phyloP scores from a whole-genome alignment of 2,113 vertebrate species.

The Tapirus terrestris region DNA sequence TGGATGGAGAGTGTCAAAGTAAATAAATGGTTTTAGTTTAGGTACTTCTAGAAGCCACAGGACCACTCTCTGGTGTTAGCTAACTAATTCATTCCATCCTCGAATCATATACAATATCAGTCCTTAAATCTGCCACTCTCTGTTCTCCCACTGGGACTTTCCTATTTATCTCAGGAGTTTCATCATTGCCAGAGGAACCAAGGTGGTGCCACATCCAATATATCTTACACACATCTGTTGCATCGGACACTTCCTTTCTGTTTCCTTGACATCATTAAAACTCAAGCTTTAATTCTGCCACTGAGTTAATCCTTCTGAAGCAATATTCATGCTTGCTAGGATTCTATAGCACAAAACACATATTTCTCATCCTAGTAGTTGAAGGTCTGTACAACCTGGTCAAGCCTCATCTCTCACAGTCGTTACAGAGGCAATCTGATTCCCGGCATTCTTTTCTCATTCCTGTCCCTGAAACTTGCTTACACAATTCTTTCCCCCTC shows the following conservation, averaged over 20 bases:
- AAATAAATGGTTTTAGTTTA: not conserved
- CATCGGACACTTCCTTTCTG: not conserved
- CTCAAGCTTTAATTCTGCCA: not conserved
- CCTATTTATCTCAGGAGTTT: not conserved
- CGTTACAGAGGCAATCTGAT: not conserved
- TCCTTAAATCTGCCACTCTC: not conserved
- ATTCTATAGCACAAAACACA: not conserved
- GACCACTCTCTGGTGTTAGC: not conserved
- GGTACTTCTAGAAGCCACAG: not conserved
- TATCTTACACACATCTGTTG: not conserved
- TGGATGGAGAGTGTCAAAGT: not conserved
- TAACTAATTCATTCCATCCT: not conserved
- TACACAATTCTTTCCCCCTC: not conserved
- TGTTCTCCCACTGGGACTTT: not conserved
- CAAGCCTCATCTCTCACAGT: not conserved
- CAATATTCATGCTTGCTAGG: not conserved
- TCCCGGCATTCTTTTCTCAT: not conserved
- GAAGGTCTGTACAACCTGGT: not conserved
- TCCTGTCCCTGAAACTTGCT: not conserved
- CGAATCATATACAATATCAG: not conserved
- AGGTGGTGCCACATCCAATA: not conserved
- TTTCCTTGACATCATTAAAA: not conserved
- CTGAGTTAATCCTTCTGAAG: not conserved
- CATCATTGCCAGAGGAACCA: not conserved
- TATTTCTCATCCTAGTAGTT: not conserved